Conservation (phyloP, 2,797 vertebrate genomes). For the Danionella dracula region DNA sequence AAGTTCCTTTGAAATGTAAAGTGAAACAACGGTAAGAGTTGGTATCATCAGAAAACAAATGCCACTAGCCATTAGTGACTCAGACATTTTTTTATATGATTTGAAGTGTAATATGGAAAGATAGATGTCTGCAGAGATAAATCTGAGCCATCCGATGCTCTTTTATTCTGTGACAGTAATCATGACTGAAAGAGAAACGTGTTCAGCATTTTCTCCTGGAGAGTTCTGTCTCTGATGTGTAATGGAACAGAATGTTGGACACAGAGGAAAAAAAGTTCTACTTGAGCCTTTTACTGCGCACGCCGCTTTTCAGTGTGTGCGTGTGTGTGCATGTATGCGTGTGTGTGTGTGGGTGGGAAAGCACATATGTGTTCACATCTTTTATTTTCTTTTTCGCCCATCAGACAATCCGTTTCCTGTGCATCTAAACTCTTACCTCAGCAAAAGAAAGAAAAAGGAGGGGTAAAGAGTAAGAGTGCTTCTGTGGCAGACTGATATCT, state of each 20-base stretch:
- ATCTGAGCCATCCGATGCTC: background rate
- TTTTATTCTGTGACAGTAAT: background rate
- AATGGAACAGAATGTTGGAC: slow-evolving; percentile 47
- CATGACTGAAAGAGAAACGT: background rate
- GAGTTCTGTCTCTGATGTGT: slow-evolving; percentile 9
- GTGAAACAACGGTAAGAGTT: no score
- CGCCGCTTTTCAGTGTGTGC: slow-evolving; percentile 59
- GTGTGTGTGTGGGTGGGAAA: background rate
- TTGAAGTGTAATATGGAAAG: background rate
- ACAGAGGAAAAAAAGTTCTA: slow-evolving; percentile 60
- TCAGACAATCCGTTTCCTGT: slow-evolving; percentile 33
- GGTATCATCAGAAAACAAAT: no score
- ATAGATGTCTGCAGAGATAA: no score
- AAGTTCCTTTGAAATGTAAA: no score
- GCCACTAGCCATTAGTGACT: no score
- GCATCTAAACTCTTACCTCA: slow-evolving; percentile 42
- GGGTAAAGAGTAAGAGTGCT: slow-evolving; percentile 48
- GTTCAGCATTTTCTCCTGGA: slow-evolving; percentile 7
- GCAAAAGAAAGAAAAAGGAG: slow-evolving; percentile 35
- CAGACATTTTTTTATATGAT: no score
- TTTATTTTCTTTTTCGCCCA: slow-evolving; percentile 27
- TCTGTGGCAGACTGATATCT: slow-evolving; percentile 76
- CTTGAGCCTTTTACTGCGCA: slow-evolving; percentile 64
- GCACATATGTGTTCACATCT: slow-evolving; percentile 36
- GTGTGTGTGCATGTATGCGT: background rate